These are phyloP conservation scores for Vesta saturnalis DNA, from an alignment of 2,888 invertebrate species.

Conservation along the genomic window DNA sequence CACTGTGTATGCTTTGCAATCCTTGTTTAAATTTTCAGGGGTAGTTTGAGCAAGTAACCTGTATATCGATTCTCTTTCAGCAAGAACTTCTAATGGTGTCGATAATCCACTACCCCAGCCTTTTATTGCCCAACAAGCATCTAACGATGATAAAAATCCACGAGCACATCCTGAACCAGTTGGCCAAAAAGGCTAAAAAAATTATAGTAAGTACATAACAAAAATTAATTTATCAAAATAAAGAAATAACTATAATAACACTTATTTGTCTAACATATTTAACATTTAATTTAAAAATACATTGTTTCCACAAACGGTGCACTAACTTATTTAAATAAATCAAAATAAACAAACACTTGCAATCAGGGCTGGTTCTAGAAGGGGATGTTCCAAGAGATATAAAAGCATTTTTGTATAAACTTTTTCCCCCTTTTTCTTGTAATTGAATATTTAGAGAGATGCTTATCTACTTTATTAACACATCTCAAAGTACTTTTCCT, in stretches of 20 bases:
- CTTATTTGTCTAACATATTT: too few species aligned
- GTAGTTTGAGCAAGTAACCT: slow-evolving; percentile 87
- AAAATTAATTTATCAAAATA: not conserved
- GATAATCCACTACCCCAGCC: slow-evolving; percentile 77
- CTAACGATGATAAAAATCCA: slow-evolving; percentile 94
- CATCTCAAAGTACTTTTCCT: too few species aligned
- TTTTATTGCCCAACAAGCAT: slow-evolving; percentile 93
- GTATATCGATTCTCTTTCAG: slow-evolving; percentile 95
- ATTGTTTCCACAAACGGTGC: not conserved
- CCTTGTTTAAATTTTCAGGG: slow-evolving; percentile 93
- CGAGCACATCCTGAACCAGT: slow-evolving; percentile 98
- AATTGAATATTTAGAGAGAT: too few species aligned
- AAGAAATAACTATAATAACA: too few species aligned
- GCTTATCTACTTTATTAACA: too few species aligned
- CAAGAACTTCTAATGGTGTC: slow-evolving; percentile 86
- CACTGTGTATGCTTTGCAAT: slow-evolving; percentile 85
- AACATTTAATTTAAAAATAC: not conserved
- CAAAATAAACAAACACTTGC: too few species aligned
- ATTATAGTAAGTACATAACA: slow-evolving; percentile 26
- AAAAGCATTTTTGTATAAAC: too few species aligned
- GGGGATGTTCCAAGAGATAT: too few species aligned
- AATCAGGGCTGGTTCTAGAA: too few species aligned
- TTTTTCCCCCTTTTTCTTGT: too few species aligned
- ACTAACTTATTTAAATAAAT: too few species aligned
- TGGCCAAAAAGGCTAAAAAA: slow-evolving; percentile 91